Evolutionary conservation across 2,888 invertebrate genomes (phyloP), one percentile per base, ranked within the genome.

Genomic region (Malthinus seriepunctatus): DNA sequence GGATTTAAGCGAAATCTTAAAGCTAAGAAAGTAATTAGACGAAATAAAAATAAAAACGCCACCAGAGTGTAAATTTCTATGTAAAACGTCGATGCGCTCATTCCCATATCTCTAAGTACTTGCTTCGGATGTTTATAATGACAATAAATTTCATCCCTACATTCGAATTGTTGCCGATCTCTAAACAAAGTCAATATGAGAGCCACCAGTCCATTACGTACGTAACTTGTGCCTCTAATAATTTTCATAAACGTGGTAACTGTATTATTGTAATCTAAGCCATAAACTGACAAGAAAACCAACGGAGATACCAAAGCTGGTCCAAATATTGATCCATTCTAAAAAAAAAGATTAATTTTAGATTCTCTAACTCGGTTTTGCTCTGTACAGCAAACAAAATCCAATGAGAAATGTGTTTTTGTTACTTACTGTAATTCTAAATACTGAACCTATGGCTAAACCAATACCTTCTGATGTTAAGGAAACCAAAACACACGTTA

Each of bases 391-490:
- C n/a, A n/a, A n/a, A n/a, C n/a, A n/a, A n/a, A n/a, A n/a, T n/a
- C n/a, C n/a, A n/a, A n/a, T n/a, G n/a, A n/a, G n/a, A n/a, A n/a
- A n/a, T n/a, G n/a, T n/a, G n/a, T n/a, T n/a, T 39, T 34, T 10
- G 10, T 32, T 63, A 79, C 82, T 81, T 73, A 86, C 86, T 48
- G 83, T 82, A 55, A 82, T 82, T 68, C 77, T 84, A 60, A 84
- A 85, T 0, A 81, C 76, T 9, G 85, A 80, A 0, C 90, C 90
- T 15, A 91, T 86, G 0, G 86, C 80, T 3, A 90, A 79, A 0
- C 91, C 91, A 0, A 90, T 79, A 0, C 89, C 88, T 79, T 91
- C 91, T 1, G 90, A 88, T 52, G 88, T 87, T 4, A 89, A 70
- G 0, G 84, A 86, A 0, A 86, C 82, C 51, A 87, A 76, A 1